Base-by-base conservation (phyloP, 2,113 vertebrate species). In the Stigmatopora nigra region DNA sequence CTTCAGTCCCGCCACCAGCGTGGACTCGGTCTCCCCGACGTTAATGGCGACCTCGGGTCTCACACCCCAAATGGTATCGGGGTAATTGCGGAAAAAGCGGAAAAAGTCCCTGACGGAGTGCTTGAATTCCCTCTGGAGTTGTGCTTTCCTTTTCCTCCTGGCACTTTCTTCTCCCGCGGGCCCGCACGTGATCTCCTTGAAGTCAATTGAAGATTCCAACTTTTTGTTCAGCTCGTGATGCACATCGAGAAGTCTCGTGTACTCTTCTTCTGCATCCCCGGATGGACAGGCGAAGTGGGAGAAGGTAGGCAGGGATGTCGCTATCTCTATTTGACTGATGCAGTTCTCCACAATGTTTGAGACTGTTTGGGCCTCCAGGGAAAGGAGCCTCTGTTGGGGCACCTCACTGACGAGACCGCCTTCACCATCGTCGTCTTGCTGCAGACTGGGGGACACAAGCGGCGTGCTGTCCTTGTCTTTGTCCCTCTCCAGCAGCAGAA, bases 101-200 rank as follows among this genome's bases (percentile, higher is more conserved):
- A 97, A 71, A 44, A 90, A 35, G 65, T 90, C 75, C 72, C 68
- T 88, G 36, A 92, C 74, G 1, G 92, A 92, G 12, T 78, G 81
- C 60, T 80, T 81, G 61, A 93, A 45, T 16, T 63, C 65, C 20
- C 5, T 44, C 36, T 78, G 55, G n/a, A 82, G 64, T 38, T 46
- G 52, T 57, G 58, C 45, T 9, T 5, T 69, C 16, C 1, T n/a
- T n/a, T 16, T 70, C 17, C 35, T 61, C 10, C 0, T 57, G 65
- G 75, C 2, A 72, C 41, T 0, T 52, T 72, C 45, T 10, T 12
- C 7, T 9, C 66, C 15, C 55, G 72, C 47, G 17, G 61, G 20
- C 73, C 41, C 3, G 19, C 61, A 0, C 16, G 61, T 15, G 4
- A 56, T 15, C 12, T 53, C 56, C 0, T 74, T 64, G 0, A 25